Base-by-base conservation (phyloP, 2,797 vertebrate species). In the Rhincodon typus region DNA sequence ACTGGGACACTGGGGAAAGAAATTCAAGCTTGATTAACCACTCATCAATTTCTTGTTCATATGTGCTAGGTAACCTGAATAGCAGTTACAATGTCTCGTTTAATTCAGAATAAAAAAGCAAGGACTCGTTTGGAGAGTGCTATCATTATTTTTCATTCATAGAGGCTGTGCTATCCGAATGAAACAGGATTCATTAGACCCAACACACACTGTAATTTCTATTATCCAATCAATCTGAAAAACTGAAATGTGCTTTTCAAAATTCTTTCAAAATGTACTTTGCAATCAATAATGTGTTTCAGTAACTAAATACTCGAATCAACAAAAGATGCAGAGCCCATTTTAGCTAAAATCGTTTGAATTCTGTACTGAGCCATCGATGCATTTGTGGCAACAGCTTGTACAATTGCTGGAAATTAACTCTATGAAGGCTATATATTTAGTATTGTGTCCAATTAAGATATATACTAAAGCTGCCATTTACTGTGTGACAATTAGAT, bases 221-320 rank as follows among this genome's bases (percentile, higher is more conserved):
- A 70, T 94, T 50, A 94, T 25, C 69, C 15, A 94, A 94, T 95
- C 70, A 95, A 50, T 95, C 94, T 57, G 70, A 95, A 95, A 46
- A 53, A 95, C 5, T 53, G 94, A 95, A 95, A 15, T 53, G 94
- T 17, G 34, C 46, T 74, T 50, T 77, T 70, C 94, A 77, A 72
- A 50, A 74, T 50, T 72, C 13, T 30, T 53, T 77, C 27, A 96
- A 96, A 96, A 96, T 97, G 96, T 96, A 96, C 97, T 97, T 97
- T 96, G 96, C 97, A 96, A 97, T 98, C 97, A 96, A 97, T 98
- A 97, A 96, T 96, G 97, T 97, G 97, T 97, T 97, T 96, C 97
- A 97, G 97, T 97, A 97, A 97, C 97, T 97, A 97, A 98, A 97
- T 94, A 94, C 4, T 74, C 96, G 97, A 98, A 98, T 98, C 97